Evolutionary conservation across 37 sponge, comb jelly and placozoan genomes (phyloP).

Genomic region (Bolinopsis microptera): DNA sequence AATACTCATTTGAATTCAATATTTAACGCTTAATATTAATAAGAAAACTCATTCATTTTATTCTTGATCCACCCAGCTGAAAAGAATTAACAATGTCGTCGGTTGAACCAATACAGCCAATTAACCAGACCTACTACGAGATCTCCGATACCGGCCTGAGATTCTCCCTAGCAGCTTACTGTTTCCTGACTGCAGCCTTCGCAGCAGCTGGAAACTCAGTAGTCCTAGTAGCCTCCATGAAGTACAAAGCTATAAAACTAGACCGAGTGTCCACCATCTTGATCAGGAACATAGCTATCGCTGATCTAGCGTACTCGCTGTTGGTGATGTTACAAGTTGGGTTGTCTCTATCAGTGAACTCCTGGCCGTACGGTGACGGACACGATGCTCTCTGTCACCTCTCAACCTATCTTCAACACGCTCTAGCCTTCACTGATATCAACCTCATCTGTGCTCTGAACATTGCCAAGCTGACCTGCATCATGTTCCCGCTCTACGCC

Average conservation of each 20-base stretch:
- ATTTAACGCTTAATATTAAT: too few species aligned
- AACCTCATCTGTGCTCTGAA: constrained; percentile 63
- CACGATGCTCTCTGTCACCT: not conserved
- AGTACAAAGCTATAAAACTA: constrained; percentile 38
- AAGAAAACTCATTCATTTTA: too few species aligned
- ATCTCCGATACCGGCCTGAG: not conserved
- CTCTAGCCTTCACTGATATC: constrained; percentile 34
- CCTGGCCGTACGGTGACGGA: constrained; percentile 43
- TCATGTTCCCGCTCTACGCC: constrained; percentile 6
- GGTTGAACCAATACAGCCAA: too few species aligned
- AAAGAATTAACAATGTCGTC: too few species aligned
- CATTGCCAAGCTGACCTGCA: constrained; percentile 14
- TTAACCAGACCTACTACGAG: constrained; percentile 47
- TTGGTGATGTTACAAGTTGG: constrained; percentile 47
- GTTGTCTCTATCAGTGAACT: not conserved
- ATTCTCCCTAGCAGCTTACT: constrained; percentile 18
- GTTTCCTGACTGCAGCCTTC: not conserved
- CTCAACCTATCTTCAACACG: constrained; percentile 35
- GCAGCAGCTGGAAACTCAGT: constrained; percentile 32
- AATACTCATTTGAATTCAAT: too few species aligned
- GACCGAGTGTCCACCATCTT: not conserved
- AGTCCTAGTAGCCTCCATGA: constrained; percentile 1
- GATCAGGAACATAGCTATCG: constrained; percentile 48
- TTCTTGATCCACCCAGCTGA: too few species aligned
- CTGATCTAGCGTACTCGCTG: constrained; percentile 40